These are phyloP conservation scores for Apodemia zela DNA, from an alignment of 2,888 invertebrate species.

Conservation along the genomic window DNA sequence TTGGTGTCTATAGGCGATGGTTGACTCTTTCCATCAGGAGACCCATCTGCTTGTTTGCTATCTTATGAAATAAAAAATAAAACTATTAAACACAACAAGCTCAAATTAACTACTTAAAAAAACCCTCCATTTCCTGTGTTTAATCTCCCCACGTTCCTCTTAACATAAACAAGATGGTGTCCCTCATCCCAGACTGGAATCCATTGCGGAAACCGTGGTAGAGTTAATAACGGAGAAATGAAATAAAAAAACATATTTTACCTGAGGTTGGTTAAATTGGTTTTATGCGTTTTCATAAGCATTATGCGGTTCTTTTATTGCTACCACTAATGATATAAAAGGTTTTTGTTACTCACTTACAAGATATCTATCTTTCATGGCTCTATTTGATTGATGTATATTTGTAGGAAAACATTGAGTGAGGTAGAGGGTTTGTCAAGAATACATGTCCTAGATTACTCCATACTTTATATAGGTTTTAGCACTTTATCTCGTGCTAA, in stretches of 20 bases:
- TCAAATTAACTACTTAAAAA: no score
- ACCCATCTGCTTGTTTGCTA: no score
- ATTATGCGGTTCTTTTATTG: slow-evolving; percentile 48
- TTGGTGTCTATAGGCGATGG: no score
- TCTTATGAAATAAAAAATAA: no score
- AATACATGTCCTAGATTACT: no score
- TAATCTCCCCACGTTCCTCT: neutral
- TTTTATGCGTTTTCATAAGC: slow-evolving; percentile 64
- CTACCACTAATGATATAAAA: slow-evolving; percentile 41
- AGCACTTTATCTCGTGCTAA: no score
- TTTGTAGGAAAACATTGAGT: neutral
- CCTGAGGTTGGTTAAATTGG: slow-evolving; percentile 46
- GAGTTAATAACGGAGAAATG: slow-evolving; percentile 60
- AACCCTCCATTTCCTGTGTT: no score
- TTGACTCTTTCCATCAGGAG: no score
- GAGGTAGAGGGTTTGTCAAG: neutral
- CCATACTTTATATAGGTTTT: no score
- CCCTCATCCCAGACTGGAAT: slow-evolving; percentile 10
- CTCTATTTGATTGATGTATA: neutral
- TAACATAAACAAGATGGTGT: neutral
- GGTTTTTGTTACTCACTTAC: slow-evolving; percentile 39
- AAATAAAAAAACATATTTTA: slow-evolving; percentile 70
- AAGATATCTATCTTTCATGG: slow-evolving; percentile 1
- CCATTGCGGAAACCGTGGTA: slow-evolving; percentile 53
- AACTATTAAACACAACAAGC: no score